Conservation (phyloP, 2,113 vertebrate genomes). For the Fregata magnificens region DNA sequence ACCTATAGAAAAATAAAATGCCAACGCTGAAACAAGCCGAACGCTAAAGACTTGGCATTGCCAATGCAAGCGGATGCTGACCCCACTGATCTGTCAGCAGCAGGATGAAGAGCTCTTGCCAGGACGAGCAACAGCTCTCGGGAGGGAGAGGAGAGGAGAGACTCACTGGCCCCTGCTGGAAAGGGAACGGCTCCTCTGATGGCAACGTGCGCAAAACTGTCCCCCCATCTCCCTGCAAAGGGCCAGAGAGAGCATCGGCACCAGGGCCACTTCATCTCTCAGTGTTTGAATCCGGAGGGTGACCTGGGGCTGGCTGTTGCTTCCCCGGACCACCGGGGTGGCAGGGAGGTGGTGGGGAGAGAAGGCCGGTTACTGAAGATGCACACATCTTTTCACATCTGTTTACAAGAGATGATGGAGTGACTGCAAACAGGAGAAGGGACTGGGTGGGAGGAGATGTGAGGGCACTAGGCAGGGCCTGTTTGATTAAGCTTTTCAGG, state of each 20-base stretch:
- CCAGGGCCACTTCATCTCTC: background rate
- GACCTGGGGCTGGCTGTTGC: background rate
- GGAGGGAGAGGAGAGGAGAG: background rate
- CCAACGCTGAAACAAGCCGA: background rate
- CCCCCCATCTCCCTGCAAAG: background rate
- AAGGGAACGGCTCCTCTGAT: rapidly evolving
- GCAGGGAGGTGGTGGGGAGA: background rate
- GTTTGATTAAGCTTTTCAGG: conserved; percentile 9
- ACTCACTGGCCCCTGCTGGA: background rate
- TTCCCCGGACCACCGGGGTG: rapidly evolving
- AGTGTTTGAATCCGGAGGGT: background rate
- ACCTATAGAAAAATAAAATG: background rate
- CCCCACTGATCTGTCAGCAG: background rate
- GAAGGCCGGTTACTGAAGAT: background rate
- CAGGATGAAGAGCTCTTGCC: background rate
- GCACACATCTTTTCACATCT: background rate
- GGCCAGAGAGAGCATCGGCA: background rate
- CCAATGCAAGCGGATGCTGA: background rate
- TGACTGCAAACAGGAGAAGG: background rate
- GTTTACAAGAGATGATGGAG: background rate
- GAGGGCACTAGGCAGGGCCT: background rate
- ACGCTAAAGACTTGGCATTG: background rate
- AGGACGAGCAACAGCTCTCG: background rate
- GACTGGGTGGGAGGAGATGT: background rate
- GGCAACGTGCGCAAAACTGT: rapidly evolving